Base-by-base conservation (phyloP, 1,140 invertebrate genomes). In the Chrysopa pallens region DNA sequence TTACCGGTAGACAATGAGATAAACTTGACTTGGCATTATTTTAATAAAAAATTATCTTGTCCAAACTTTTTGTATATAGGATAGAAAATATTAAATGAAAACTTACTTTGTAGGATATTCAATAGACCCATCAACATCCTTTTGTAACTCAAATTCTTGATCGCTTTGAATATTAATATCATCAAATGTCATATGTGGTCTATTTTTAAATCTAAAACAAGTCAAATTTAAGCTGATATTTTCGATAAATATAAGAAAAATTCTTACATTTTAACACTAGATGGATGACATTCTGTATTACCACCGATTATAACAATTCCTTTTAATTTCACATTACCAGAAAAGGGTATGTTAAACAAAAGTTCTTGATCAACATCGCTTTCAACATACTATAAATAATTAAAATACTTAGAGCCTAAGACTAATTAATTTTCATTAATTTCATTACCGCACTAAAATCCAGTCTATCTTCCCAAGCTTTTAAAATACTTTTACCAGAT, bases 281-380 rank as follows among this genome's bases (percentile, higher is more conserved):
- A 69, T 7, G 92, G 91, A 68, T 92, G 85, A 36, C 72, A 69
- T 44, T 81, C 74, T 52, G 83, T 76, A 60, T 91, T 79, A 52
- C 84, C 85, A 13, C 89, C 92, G 50, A 84, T 74, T 37, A 97
- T 63, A 50, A 91, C 88, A 36, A 97, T 78, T 15, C 90, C 90
- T 66, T 94, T 95, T 36, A 97, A 63, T 63, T 96, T 96, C 1
- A 97, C 71, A 68, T 88, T 88, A 14, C 90, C 92, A 36, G 86
- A 90, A 58, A 96, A 95, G 43, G 91, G 91, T 54, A 97, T 89
- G 61, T 94, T 94, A 56, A 96, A 91, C 1, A 96, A 62, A 6
- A 97, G 64, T 66, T 96, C 92, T 63, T 88, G 82, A 69, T 96
- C 92, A 8, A 74, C 78, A 73, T 95, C 91, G 68, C 90, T 94